Evolutionary conservation across 2,113 vertebrate species (phyloP).

Genomic region (Carollia perspicillata): DNA sequence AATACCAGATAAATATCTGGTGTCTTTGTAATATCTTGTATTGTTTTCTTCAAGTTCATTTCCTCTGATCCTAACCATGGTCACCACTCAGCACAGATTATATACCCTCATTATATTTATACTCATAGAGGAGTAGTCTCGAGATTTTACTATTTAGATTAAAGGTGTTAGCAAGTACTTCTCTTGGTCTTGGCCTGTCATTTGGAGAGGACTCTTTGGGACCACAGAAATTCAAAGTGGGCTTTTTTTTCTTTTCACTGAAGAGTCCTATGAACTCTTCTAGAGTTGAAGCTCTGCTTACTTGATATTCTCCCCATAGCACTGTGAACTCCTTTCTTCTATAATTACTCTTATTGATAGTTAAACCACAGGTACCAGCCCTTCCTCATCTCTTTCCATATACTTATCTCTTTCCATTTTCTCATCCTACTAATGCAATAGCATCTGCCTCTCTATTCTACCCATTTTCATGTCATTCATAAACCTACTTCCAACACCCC

Average conservation of each 20-base stretch:
- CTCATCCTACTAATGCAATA: neutral
- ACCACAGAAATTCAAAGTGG: neutral
- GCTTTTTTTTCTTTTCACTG: neutral
- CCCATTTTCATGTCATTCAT: neutral
- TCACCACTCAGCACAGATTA: neutral
- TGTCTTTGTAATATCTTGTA: constrained; percentile 34
- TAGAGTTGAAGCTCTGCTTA: neutral
- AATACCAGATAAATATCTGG: constrained; percentile 52
- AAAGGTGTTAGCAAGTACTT: neutral
- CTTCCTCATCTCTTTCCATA: neutral
- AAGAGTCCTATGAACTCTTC: neutral
- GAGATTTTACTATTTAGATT: neutral
- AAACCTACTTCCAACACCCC: neutral
- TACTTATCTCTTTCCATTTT: neutral
- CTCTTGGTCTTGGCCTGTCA: neutral
- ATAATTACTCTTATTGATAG: neutral
- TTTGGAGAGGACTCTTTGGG: neutral
- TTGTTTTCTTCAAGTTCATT: constrained; percentile 22
- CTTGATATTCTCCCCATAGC: neutral
- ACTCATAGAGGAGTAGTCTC: neutral
- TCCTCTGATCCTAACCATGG: neutral
- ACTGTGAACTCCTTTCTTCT: neutral
- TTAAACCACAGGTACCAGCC: neutral
- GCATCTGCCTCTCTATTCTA: neutral
- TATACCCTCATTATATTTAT: neutral